A percentile compares a stretch with the other conserved stretches of the same genome.
These are phyloP conservation scores for Formica selysi DNA, from an alignment of 1,140 invertebrate species.

Conservation along the genomic window DNA sequence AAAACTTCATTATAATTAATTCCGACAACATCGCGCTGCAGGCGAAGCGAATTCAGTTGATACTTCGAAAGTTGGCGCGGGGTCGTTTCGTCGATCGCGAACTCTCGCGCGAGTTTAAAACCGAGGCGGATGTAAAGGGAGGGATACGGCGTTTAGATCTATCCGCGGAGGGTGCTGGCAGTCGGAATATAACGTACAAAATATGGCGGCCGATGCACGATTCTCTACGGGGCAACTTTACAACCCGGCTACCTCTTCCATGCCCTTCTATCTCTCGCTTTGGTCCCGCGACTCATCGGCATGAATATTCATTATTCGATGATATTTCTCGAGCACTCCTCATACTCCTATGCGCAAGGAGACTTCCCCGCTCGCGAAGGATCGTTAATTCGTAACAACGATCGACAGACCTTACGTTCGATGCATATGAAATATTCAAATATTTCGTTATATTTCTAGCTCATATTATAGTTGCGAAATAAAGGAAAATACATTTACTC, in stretches of 20 bases:
- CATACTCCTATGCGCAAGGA: slow-evolving; percentile 66
- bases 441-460: not conserved
- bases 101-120: slow-evolving; percentile 67
- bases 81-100: slow-evolving; percentile 54
- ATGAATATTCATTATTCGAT: slow-evolving; percentile 87
- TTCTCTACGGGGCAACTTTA: slow-evolving; percentile 86
- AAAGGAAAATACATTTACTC: not conserved
- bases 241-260: slow-evolving; percentile 78
- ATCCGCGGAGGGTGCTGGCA: slow-evolving; percentile 54
- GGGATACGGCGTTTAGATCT: slow-evolving; percentile 61
- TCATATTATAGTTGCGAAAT: not conserved
- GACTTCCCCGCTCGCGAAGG: slow-evolving; percentile 71
- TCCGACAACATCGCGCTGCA: slow-evolving; percentile 32
- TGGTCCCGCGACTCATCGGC: slow-evolving; percentile 85
- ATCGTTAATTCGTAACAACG: slow-evolving; percentile 85
- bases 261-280: slow-evolving; percentile 80
- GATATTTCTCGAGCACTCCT: slow-evolving; percentile 84
- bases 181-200: slow-evolving; percentile 84
- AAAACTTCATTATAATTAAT: slow-evolving; percentile 45
- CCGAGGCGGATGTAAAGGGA: slow-evolving; percentile 70
- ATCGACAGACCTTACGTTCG: slow-evolving; percentile 76
- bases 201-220: slow-evolving; percentile 85
- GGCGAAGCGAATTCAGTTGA: slow-evolving; percentile 55
- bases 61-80: slow-evolving; percentile 70
- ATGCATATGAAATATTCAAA: not conserved